Evolutionary conservation across 1,140 invertebrate species (phyloP).

Genomic region (Papilio polyxenes): DNA sequence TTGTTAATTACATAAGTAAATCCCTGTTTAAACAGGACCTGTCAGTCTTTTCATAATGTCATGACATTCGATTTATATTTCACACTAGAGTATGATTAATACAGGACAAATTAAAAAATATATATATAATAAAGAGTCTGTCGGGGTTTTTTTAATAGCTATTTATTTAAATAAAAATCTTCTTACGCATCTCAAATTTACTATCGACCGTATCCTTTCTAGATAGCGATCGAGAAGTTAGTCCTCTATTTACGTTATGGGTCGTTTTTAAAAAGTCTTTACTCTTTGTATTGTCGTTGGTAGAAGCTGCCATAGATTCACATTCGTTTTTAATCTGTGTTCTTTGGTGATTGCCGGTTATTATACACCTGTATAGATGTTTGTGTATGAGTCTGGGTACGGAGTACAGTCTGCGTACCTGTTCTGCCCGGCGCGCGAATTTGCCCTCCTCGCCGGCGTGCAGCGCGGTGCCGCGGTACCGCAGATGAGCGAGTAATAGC

Average conservation of each 20-base stretch:
- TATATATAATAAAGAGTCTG: no score
- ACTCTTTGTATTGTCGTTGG: neutral
- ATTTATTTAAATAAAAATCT: no score
- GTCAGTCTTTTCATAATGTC: neutral
- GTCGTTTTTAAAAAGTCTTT: neutral
- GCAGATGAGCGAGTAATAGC: slow-evolving; percentile 94
- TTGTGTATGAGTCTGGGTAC: slow-evolving; percentile 6
- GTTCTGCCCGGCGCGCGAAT: slow-evolving; percentile 96
- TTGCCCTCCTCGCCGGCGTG: slow-evolving; percentile 94
- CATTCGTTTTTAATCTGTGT: neutral
- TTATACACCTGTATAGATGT: neutral
- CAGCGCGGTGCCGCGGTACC: slow-evolving; percentile 92
- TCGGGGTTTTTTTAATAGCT: no score
- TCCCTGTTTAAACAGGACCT: neutral
- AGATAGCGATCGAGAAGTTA: neutral
- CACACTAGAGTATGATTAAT: no score
- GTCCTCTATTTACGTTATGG: neutral
- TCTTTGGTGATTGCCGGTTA: neutral
- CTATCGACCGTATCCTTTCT: neutral
- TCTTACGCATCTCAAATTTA: neutral
- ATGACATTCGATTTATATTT: no score
- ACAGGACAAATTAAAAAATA: no score
- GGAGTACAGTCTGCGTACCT: slow-evolving; percentile 78
- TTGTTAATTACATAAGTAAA: neutral
- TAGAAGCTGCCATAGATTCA: neutral